These are phyloP conservation scores for Podabrus alpinus DNA, from an alignment of 2,888 invertebrate species.

Conservation along the genomic window DNA sequence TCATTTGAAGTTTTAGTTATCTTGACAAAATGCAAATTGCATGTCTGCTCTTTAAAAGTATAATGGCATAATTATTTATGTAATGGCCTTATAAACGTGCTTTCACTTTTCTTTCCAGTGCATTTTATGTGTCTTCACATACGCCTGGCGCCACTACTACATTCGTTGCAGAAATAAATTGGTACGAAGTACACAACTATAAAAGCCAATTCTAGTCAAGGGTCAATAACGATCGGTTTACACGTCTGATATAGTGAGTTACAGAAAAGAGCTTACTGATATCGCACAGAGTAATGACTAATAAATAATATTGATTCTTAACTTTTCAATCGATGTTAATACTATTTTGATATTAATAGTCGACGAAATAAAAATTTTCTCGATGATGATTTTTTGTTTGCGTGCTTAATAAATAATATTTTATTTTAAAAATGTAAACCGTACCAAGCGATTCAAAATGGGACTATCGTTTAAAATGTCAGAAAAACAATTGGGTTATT, in stretches of 20 bases:
- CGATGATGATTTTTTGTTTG: conserved; percentile 9
- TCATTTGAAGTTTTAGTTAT: not conserved
- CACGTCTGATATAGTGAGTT: conserved; percentile 48
- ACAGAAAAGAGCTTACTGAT: conserved; percentile 38
- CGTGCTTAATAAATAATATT: conserved; percentile 19
- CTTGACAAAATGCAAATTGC: not conserved
- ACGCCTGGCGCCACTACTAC: conserved; percentile 31
- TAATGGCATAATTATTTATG: not conserved
- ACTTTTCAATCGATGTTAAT: not conserved
- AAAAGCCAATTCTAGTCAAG: conserved; percentile 48
- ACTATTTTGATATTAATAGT: not conserved
- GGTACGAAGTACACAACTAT: conserved; percentile 43
- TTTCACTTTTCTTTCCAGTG: not conserved
- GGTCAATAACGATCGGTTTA: conserved; percentile 52
- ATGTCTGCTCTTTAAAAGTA: not conserved
- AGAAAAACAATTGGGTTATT: conserved; percentile 43
- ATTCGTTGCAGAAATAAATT: conserved; percentile 39
- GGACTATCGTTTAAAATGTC: conserved; percentile 42
- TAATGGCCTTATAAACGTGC: not conserved
- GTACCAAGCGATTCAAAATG: conserved; percentile 43
- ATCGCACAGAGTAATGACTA: conserved; percentile 41
- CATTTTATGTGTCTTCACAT: not conserved
- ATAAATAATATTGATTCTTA: conserved; percentile 47
- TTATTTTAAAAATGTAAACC: conserved; percentile 28
- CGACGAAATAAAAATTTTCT: not conserved